A percentile compares a stretch with the other conserved stretches of the same genome.
Conservation (phyloP, 2,888 invertebrate species). For the Clistopyga incitator region DNA sequence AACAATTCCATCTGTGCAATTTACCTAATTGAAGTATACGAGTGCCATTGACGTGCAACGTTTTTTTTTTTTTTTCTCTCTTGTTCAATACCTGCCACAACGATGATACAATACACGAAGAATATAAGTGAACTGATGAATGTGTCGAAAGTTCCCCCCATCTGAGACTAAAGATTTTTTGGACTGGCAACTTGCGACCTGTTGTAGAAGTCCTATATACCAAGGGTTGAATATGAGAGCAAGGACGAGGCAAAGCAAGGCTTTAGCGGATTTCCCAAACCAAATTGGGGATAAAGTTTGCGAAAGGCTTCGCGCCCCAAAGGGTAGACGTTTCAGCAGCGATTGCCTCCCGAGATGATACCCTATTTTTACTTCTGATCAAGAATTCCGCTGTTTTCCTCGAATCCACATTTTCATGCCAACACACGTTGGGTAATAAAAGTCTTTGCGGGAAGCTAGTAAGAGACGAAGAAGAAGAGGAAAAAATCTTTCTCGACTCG, state of each 20-base stretch:
- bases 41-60: background rate
- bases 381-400: slow-evolving; percentile 36
- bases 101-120: slow-evolving; percentile 10
- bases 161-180: slow-evolving; percentile 29
- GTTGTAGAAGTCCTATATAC: slow-evolving; percentile 44
- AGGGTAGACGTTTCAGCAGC: slow-evolving; percentile 55
- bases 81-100: background rate
- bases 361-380: slow-evolving; percentile 26
- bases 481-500: slow-evolving; percentile 43
- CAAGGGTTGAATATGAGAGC: slow-evolving; percentile 27
- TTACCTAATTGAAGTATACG: background rate
- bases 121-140: slow-evolving; percentile 20
- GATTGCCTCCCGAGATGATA: slow-evolving; percentile 12
- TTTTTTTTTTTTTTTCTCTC: background rate
- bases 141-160: slow-evolving; percentile 21
- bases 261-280: slow-evolving; percentile 64
- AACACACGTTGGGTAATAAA: slow-evolving; percentile 62
- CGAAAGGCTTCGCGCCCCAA: slow-evolving; percentile 61
- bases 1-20: background rate
- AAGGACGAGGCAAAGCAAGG: slow-evolving; percentile 52
- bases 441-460: slow-evolving; percentile 47
- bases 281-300: slow-evolving; percentile 69
- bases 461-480: too few species aligned
- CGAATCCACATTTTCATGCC: slow-evolving; percentile 38
- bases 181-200: slow-evolving; percentile 21